Percentiles rank a stretch among this genome's conserved stretches.
Conservation (phyloP, 92 coral and sea anemone species). For the Palythoa grandiflora region DNA sequence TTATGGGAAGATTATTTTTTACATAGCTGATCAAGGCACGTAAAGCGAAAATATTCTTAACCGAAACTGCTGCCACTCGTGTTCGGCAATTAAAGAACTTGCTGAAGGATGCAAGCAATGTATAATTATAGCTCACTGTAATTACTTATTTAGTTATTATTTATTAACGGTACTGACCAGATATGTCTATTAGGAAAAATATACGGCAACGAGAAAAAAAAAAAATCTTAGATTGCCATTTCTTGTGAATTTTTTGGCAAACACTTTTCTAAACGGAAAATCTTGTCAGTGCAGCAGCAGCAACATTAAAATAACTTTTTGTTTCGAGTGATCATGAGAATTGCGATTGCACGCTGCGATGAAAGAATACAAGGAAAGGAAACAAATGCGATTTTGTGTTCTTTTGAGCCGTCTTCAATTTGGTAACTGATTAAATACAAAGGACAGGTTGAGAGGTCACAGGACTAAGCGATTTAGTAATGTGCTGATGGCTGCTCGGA, state of each 20-base stretch:
- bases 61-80: conserved; percentile 1
- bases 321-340: conserved; percentile 26
- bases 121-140: neutral
- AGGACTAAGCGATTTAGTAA: neutral
- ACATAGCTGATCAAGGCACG: conserved; percentile 5
- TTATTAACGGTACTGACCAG: conserved; percentile 14
- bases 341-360: conserved; percentile 24
- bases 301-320: conserved; percentile 13
- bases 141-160: neutral
- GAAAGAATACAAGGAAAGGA: conserved; percentile 27
- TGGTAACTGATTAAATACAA: conserved; percentile 14
- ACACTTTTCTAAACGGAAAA: neutral
- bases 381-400: conserved; percentile 37
- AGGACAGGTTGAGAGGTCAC: conserved; percentile 36
- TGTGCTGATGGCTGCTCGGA: neutral
- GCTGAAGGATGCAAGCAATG: conserved; percentile 22
- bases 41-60: conserved; percentile 8
- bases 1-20: neutral
- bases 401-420: conserved; percentile 11
- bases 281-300: neutral
- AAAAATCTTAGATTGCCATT: neutral
- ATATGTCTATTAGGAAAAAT: neutral
- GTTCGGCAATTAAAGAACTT: neutral
- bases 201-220: neutral
- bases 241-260: neutral